Evolutionary conservation across 2,888 invertebrate species (phyloP), one percentile per base, ranked within the genome.

Genomic region (Netelia inedita): DNA sequence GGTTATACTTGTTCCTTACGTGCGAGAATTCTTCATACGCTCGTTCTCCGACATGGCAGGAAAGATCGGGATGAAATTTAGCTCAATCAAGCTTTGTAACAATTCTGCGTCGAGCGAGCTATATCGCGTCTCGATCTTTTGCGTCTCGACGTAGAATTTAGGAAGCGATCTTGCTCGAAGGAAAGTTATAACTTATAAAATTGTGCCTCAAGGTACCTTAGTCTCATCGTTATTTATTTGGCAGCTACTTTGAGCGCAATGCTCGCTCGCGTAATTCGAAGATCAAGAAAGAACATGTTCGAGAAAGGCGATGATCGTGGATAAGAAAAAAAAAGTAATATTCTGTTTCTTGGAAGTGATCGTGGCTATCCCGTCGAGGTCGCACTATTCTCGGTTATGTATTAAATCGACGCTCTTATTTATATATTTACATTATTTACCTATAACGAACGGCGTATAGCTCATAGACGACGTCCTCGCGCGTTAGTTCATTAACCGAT

Each of bases 141-240:
- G 28, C 28, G 28, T 6, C 28, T 28, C 5, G 5, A 28, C 28
- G 28, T 28, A 28, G 28, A 28, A 28, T 28, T 28, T 28, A 28
- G 5, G 28, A 28, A 28, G 28, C 28, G 28, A 5, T 28, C 28
- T 28, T 28, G 5, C 28, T 28, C 28, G 28, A 28, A 28, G 28
- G 28, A 28, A 28, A 28, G 28, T 6, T 28, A 28, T 28, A 28
- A 28, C 3, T 28, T 28, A 5, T 28, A 28, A 28, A 28, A 28
- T 28, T 28, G 28, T 6, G 28, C 5, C 28, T 28, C 5, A 28
- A 5, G 28, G 5, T 28, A 28, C 28, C 5, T 28, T 81, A 81
- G 78, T 68, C 46, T 46, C 69, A 35, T 69, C 80, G 69, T 82
- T 82, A 85, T 85, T 85, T 83, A 85, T 83, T 85, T 71, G 83